Evolutionary conservation across 2,797 vertebrate genomes (phyloP), one percentile per base, ranked within the genome.

Genomic region (Gymnothorax reevesii): DNA sequence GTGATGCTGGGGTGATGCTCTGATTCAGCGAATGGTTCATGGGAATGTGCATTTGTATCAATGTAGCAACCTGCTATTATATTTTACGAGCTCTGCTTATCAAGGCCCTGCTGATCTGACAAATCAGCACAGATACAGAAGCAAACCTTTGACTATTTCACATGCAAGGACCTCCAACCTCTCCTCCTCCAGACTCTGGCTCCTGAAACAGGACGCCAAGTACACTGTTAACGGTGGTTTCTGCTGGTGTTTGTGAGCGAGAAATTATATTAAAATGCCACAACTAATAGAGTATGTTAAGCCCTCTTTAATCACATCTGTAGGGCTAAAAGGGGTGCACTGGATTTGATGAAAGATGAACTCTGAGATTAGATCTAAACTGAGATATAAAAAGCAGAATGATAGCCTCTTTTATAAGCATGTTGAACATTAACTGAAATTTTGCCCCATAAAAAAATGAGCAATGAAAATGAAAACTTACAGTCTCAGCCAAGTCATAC

Each of bases 211-310:
- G 5, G 13, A 52, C 12, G 6, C 4, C 42, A 7, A 49, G 73
- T 17, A 77, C 33, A 6, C 15, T 2, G 12, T 77, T 49, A 73
- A 75, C 82, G 64, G 86, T 82, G 92, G 93, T 85, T 87, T 86
- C 84, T 91, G 92, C 92, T 90, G 90, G 92, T 91, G 91, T 90
- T 91, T 86, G 92, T 94, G 92, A 91, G 93, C 92, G 93, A 91
- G 91, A 92, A 93, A 93, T 88, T 52, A 77, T 77, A 52, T 7
- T 77, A 77, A 77, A 77, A 77, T 77, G 4, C 42, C 25, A 75
- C 42, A 75, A 75, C 71, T 49, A 52, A 77, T 20, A 33, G 7
- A 9, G 25, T 7, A 12, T 42, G 13, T 73, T 6, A 49, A 77
- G 27, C 52, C 71, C 71, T 42, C 27, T 42, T 17, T 42, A 2